A percentile compares a stretch with the other conserved stretches of the same genome.
Conservation (phyloP, 2,797 vertebrate genomes). For the Tadarida brasiliensis region DNA sequence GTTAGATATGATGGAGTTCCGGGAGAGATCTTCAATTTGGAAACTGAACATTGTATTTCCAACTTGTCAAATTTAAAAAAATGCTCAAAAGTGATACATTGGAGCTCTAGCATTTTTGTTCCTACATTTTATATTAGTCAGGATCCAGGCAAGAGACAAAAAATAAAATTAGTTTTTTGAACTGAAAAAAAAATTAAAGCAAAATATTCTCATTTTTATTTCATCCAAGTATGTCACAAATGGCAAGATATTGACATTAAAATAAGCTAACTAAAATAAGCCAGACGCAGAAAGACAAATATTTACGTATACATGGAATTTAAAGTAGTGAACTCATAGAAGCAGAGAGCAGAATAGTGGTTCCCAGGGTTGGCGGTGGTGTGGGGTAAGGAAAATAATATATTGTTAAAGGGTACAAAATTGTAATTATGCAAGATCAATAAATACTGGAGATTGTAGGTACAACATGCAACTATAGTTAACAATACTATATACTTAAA, state of each 20-base stretch:
- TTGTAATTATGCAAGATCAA: background rate
- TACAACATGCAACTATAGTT: background rate
- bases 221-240: background rate
- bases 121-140: background rate
- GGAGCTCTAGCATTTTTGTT: background rate
- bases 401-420: background rate
- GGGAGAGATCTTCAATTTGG: background rate
- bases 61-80: background rate
- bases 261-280: background rate
- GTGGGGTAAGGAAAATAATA: background rate
- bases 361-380: background rate
- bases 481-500: background rate
- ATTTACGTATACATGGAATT: background rate
- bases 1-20: background rate
- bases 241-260: background rate
- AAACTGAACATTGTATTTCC: background rate
- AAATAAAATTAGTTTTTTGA: background rate
- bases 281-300: background rate
- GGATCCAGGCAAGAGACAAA: background rate
- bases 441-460: background rate
- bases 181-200: background rate
- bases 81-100: background rate
- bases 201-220: background rate
- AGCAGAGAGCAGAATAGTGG: background rate
- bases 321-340: background rate